Evolutionary conservation across 2,797 vertebrate genomes (phyloP), one percentile per base, ranked within the genome.

Genomic region (Agapornis canus): DNA sequence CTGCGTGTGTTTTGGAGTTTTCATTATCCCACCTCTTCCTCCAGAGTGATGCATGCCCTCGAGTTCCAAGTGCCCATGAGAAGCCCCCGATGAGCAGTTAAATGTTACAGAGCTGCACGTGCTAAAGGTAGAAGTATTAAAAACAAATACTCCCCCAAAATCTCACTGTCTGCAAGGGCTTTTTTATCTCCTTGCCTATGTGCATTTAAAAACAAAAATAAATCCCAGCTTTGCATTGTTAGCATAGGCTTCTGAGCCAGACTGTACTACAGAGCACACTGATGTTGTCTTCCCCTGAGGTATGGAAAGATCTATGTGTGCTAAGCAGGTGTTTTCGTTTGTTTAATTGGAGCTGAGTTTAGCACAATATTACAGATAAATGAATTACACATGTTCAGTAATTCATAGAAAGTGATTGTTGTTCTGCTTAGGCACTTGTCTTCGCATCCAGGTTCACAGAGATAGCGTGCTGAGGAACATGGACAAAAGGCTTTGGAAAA

Each of bases 311-410:
- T 91, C 96, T 96, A 91, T 96, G 89, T 92, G 97, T 97, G 97
- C 96, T 97, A 97, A 98, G 97, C 97, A 98, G 97, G 96, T 98
- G 95, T 98, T 98, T 98, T 97, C 96, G 43, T 98, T 98, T 98
- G 97, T 98, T 97, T 98, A 98, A 96, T 97, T 97, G 97, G 97
- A 97, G 94, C 97, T 85, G 89, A 95, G 96, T 98, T 98, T 97
- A 97, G 96, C 97, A 97, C 97, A 97, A 96, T 97, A 91, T 97
- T 97, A 95, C 88, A 94, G 96, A 96, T 86, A 96, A 97, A 97
- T 96, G 97, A 97, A 97, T 97, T 98, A 97, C 95, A 96, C 95
- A 96, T 97, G 97, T 97, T 97, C 95, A 97, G 97, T 98, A 97
- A 98, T 98, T 98, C 98, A 98, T 97, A 97, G 98, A 98, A 98